Percentiles rank a stretch among this genome's conserved stretches.
Evolutionary conservation across 2,797 vertebrate species (phyloP).

Genomic region (Triplophysa bombifrons): DNA sequence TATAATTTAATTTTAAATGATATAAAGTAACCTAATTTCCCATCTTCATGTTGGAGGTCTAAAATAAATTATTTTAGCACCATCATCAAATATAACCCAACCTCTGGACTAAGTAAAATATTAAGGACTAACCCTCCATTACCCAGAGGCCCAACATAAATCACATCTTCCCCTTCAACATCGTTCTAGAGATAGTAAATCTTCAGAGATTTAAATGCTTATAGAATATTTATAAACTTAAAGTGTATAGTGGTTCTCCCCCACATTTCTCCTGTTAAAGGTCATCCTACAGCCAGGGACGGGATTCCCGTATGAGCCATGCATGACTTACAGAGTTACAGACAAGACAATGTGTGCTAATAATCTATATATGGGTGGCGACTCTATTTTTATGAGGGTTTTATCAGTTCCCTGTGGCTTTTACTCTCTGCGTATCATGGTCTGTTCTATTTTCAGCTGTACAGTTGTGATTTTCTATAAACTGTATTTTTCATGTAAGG

Average conservation of each 20-base stretch:
- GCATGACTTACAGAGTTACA: neutral
- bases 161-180: conserved; percentile 23
- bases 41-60: conserved; percentile 6
- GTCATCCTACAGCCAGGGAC: conserved; percentile 33
- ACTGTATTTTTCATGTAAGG: conserved; percentile 23
- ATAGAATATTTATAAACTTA: conserved; percentile 41
- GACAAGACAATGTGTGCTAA: conserved; percentile 14
- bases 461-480: conserved; percentile 23
- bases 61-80: conserved; percentile 35
- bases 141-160: conserved; percentile 32
- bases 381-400: conserved; percentile 45
- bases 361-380: conserved; percentile 36
- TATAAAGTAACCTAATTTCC: conserved; percentile 3
- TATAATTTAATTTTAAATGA: neutral
- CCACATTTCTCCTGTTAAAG: conserved; percentile 8
- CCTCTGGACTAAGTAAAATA: conserved; percentile 37
- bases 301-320: conserved; percentile 9
- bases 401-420: conserved; percentile 41
- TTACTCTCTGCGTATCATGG: conserved; percentile 19
- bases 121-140: conserved; percentile 37
- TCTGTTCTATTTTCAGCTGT: neutral
- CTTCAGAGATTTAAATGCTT: conserved; percentile 36
- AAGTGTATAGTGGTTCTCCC: conserved; percentile 15
- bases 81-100: conserved; percentile 7
- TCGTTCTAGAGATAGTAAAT: conserved; percentile 17